Percentiles rank a stretch among this genome's conserved stretches.
Evolutionary conservation across 2,113 vertebrate species (phyloP).

Genomic region (Hystrix brachyura): DNA sequence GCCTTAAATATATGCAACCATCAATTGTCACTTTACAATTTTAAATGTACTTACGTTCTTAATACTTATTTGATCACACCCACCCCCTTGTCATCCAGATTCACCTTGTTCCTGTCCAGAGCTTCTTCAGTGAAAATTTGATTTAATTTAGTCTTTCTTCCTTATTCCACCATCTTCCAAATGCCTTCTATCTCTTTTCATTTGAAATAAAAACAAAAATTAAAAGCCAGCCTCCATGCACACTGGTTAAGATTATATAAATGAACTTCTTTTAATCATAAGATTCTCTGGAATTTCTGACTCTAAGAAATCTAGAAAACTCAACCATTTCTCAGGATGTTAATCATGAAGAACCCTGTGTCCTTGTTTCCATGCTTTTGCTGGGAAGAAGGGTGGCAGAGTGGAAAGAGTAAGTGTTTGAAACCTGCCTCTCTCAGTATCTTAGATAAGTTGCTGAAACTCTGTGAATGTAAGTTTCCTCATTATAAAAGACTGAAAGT

Average conservation of each 20-base stretch:
- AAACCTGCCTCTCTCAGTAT: not conserved
- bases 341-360: not conserved
- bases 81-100: not conserved
- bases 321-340: not conserved
- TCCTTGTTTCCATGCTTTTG: not conserved
- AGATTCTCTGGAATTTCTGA: not conserved
- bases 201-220: constrained; percentile 47
- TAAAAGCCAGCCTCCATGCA: not conserved
- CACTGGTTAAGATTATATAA: not conserved
- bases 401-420: not conserved
- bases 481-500: not conserved
- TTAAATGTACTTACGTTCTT: not conserved
- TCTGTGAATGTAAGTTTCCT: not conserved
- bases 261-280: not conserved
- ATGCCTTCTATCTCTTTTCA: not conserved
- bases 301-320: not conserved
- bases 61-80: not conserved
- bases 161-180: not conserved
- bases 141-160: not conserved
- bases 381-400: not conserved
- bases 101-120: not conserved
- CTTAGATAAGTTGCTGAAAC: not conserved
- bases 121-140: not conserved
- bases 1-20: not conserved
- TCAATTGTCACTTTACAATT: not conserved